Conservation (phyloP, 2,113 vertebrate genomes). For the Telmatochromis brachygnathus region DNA sequence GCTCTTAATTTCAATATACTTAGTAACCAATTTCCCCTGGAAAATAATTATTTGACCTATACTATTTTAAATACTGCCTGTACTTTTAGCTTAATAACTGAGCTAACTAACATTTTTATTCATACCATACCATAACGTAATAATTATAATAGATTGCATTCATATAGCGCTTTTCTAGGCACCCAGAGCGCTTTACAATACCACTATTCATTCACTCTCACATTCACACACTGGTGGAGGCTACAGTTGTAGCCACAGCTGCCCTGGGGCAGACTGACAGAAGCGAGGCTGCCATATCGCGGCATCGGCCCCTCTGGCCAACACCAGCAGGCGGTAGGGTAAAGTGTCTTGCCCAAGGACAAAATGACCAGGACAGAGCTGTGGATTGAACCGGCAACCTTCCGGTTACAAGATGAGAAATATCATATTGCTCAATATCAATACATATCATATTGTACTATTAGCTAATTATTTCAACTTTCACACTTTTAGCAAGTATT, state of each 20-base stretch:
- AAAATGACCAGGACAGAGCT: neutral
- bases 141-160: neutral
- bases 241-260: neutral
- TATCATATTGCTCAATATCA: neutral
- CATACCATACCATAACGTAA: neutral
- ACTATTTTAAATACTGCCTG: fast-evolving
- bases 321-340: fast-evolving
- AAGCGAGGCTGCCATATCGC: neutral
- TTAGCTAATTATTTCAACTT: neutral
- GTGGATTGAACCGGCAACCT: fast-evolving
- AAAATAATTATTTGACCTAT: neutral
- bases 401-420: fast-evolving
- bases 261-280: neutral
- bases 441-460: neutral
- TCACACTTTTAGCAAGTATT: neutral
- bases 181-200: no score
- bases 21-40: fast-evolving
- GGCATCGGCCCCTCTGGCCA: fast-evolving
- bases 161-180: no score
- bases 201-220: neutral
- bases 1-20: neutral
- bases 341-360: neutral
- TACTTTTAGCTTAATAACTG: neutral
- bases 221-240: neutral
- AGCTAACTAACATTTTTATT: neutral